A percentile compares a stretch with the other conserved stretches of the same genome.
Evolutionary conservation across 2,113 vertebrate species (phyloP).

Genomic region (Hemibagrus wyckioides): DNA sequence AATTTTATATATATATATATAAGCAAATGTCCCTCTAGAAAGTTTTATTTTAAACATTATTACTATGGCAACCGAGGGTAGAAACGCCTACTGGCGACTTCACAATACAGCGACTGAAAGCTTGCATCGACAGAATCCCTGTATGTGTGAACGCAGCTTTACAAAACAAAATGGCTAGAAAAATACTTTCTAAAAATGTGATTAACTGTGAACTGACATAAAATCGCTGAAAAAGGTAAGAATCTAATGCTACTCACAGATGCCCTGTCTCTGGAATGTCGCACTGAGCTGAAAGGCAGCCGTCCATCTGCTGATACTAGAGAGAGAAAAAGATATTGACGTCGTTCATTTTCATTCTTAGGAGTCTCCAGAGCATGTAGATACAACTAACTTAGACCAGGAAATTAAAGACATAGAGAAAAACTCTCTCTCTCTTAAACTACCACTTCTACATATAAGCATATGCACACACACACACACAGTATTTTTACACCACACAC

Average conservation of each 20-base stretch:
- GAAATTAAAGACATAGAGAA: conserved; percentile 8
- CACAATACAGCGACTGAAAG: too few relatives aligned
- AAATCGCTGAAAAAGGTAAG: background rate
- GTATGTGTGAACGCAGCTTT: too few relatives aligned
- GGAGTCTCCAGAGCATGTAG: conserved; percentile 13
- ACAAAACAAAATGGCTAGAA: background rate
- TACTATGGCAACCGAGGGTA: too few relatives aligned
- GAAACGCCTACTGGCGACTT: too few relatives aligned
- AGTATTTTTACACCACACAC: background rate
- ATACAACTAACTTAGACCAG: background rate
- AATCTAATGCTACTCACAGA: conserved; percentile 79
- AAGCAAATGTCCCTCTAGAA: too few relatives aligned
- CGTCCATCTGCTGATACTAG: conserved; percentile 81
- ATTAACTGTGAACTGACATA: background rate
- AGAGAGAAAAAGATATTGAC: conserved; percentile 51
- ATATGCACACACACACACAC: background rate
- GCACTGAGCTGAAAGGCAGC: conserved; percentile 85
- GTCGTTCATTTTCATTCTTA: background rate
- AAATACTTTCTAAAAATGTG: background rate
- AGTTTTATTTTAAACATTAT: too few relatives aligned
- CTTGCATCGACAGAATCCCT: too few relatives aligned
- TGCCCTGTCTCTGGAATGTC: conserved; percentile 88
- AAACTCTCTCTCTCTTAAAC: background rate
- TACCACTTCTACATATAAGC: background rate
- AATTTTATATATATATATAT: too few relatives aligned